Percentiles rank a stretch among this genome's conserved stretches.
phyloP scores from a whole-genome alignment of 2,888 invertebrate species.

The Melieria omissa region DNA sequence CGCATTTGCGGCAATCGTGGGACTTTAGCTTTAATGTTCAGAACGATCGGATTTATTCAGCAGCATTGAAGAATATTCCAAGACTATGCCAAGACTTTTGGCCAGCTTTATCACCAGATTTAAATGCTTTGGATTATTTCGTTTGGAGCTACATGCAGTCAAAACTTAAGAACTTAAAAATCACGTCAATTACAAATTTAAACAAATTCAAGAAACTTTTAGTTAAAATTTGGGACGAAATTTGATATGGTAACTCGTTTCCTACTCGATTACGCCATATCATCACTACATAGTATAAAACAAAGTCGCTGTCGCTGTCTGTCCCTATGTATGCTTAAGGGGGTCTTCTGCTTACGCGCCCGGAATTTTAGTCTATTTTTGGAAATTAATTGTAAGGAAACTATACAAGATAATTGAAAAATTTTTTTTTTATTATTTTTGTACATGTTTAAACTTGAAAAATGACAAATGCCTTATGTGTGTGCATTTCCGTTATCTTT shows the following conservation, averaged over 20 bases:
- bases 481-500: no score
- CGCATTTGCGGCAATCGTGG: background rate
- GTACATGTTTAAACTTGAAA: no score
- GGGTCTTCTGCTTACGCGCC: no score
- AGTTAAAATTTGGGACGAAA: background rate
- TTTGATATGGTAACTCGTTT: background rate
- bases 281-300: no score
- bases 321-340: no score
- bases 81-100: background rate
- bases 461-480: no score
- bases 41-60: background rate
- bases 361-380: no score
- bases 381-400: no score
- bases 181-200: background rate
- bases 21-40: constrained; percentile 1
- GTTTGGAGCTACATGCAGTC: background rate
- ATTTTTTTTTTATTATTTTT: no score
- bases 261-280: background rate
- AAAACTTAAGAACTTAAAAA: no score
- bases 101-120: background rate
- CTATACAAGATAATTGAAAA: no score
- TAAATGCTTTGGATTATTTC: background rate
- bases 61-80: background rate
- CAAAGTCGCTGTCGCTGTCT: no score
- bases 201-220: background rate